Conservation (phyloP, 2,113 vertebrate species). For the Caretta caretta region DNA sequence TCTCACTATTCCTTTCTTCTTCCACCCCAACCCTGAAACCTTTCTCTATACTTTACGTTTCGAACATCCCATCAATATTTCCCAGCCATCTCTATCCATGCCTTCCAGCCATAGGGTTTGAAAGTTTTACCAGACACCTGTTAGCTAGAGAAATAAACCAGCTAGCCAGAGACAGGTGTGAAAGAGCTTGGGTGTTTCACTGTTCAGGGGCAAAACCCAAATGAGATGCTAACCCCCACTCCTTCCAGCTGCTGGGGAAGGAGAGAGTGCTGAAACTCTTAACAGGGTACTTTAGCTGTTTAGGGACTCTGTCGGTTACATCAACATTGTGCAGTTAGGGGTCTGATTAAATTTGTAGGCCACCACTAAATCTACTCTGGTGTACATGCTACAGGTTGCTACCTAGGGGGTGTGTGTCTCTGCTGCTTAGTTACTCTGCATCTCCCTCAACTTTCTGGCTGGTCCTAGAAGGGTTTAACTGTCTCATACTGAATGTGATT, state of each 20-base stretch:
- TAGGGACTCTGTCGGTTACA: not conserved
- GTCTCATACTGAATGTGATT: not conserved
- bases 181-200: not conserved
- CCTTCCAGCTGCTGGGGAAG: not conserved
- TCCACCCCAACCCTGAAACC: not conserved
- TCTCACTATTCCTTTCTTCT: not conserved
- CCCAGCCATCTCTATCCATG: not conserved
- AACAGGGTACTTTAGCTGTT: rapidly evolving
- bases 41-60: not conserved
- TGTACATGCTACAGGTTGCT: not conserved
- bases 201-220: not conserved
- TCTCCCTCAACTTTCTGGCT: not conserved
- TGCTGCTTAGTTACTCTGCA: rapidly evolving
- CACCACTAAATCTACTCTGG: not conserved
- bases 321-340: not conserved
- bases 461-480: not conserved
- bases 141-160: constrained; percentile 9
- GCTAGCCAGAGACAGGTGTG: not conserved
- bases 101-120: not conserved
- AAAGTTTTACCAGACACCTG: not conserved
- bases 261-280: not conserved
- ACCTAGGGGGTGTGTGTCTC: rapidly evolving
- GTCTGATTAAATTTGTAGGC: not conserved
- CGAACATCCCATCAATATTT: not conserved
- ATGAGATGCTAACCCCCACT: not conserved